These are phyloP conservation scores for Sparus aurata DNA, from an alignment of 2,797 vertebrate species.

Conservation along the genomic window DNA sequence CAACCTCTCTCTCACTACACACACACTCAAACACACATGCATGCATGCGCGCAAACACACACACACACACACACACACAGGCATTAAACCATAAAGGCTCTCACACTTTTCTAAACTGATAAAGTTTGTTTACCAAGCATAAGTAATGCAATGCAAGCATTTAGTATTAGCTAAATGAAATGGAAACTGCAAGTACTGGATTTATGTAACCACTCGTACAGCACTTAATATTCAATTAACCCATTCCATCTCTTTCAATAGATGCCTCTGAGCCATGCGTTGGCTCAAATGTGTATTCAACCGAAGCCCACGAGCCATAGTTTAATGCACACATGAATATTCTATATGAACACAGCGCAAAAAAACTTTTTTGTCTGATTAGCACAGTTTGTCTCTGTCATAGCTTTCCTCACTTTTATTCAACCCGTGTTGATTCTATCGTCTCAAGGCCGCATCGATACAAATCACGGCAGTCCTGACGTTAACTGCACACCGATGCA, in stretches of 20 bases:
- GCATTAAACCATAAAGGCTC: slow-evolving; percentile 12
- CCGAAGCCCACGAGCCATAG: background rate
- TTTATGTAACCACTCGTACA: slow-evolving; percentile 35
- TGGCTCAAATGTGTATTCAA: slow-evolving; percentile 2
- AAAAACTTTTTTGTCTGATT: background rate
- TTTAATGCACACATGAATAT: slow-evolving; percentile 6
- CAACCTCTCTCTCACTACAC: background rate
- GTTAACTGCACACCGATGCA: background rate
- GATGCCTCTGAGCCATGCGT: slow-evolving; percentile 7
- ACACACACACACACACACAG: slow-evolving; percentile 8
- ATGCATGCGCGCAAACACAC: slow-evolving; percentile 12
- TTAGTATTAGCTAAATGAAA: slow-evolving; percentile 55
- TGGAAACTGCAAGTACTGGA: slow-evolving; percentile 42
- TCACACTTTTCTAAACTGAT: slow-evolving; percentile 18
- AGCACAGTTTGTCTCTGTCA: background rate
- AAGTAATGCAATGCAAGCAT: slow-evolving; percentile 41
- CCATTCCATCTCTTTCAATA: slow-evolving; percentile 15
- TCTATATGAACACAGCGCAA: background rate
- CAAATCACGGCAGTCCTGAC: background rate
- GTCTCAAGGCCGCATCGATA: background rate
- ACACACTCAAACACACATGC: background rate
- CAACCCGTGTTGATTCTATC: background rate
- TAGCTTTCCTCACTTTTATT: background rate
- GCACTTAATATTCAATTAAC: slow-evolving; percentile 56
- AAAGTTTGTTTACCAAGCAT: slow-evolving; percentile 49